A percentile compares a stretch with the other conserved stretches of the same genome.
Evolutionary conservation across 2,888 invertebrate species (phyloP).

Genomic region (Drosophila buzzatii): DNA sequence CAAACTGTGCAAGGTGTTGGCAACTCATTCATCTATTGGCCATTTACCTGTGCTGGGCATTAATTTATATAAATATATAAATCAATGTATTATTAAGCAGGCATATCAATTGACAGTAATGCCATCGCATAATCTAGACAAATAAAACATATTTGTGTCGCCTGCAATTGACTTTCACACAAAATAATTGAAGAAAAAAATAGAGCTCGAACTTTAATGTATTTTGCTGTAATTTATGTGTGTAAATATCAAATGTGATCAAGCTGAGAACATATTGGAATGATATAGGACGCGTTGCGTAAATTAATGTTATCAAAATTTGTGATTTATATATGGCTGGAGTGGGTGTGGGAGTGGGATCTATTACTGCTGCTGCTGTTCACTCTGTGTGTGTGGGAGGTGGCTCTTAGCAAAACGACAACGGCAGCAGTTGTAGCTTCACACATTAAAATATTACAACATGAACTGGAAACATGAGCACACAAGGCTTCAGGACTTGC

Average conservation of each 20-base stretch:
- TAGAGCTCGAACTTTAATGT: slow-evolving; percentile 12
- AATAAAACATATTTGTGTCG: background rate
- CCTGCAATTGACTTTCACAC: slow-evolving; percentile 3
- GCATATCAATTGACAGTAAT: background rate
- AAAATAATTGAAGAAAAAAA: background rate
- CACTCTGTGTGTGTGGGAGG: slow-evolving; percentile 19
- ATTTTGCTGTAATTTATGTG: slow-evolving; percentile 40
- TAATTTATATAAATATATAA: background rate
- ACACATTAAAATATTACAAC: slow-evolving; percentile 80
- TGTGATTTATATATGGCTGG: slow-evolving; percentile 66
- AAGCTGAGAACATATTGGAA: slow-evolving; percentile 64
- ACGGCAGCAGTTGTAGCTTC: slow-evolving; percentile 79
- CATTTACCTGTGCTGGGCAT: background rate
- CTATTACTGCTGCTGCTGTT: background rate
- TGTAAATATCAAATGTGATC: slow-evolving; percentile 46
- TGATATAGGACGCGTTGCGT: slow-evolving; percentile 58
- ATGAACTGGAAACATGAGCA: slow-evolving; percentile 77
- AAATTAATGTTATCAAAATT: slow-evolving; percentile 67
- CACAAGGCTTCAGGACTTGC: slow-evolving; percentile 31
- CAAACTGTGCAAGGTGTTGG: slow-evolving; percentile 10
- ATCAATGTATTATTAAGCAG: background rate
- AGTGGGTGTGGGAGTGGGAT: background rate
- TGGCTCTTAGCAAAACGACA: slow-evolving; percentile 64
- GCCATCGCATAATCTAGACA: background rate
- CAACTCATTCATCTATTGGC: background rate